Evolutionary conservation across 2,888 invertebrate genomes (phyloP).

Genomic region (Pterobdella sp.): DNA sequence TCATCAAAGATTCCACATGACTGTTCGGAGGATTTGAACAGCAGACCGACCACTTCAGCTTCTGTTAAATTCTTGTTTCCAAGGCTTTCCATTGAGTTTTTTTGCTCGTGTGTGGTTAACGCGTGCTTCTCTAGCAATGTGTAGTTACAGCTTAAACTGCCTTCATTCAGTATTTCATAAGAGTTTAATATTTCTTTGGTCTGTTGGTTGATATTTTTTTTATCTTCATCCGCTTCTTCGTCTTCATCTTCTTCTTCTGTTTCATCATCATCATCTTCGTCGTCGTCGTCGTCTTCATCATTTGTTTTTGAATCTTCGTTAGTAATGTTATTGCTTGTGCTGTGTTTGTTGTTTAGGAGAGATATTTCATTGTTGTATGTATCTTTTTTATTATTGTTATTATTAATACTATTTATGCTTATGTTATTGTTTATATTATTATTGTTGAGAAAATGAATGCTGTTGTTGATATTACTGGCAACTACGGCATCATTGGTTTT

Average conservation of each 20-base stretch:
- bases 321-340: neutral
- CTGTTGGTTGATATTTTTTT: too few species aligned
- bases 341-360: neutral
- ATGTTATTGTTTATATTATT: slow-evolving; percentile 5
- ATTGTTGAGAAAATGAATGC: neutral
- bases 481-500: neutral
- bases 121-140: too few species aligned
- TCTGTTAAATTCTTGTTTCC: too few species aligned
- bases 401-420: neutral
- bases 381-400: neutral
- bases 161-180: too few species aligned
- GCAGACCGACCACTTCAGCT: too few species aligned
- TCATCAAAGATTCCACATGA: too few species aligned
- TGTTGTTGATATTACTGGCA: neutral
- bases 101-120: too few species aligned
- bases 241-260: neutral
- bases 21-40: too few species aligned
- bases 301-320: neutral
- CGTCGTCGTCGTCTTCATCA: neutral
- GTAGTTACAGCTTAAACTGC: too few species aligned
- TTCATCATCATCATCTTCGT: neutral
- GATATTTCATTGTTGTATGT: neutral
- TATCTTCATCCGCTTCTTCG: neutral
- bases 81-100: too few species aligned
- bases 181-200: too few species aligned